A percentile compares a stretch with the other conserved stretches of the same genome.
Conservation (phyloP, 1,140 invertebrate genomes). For the Sminthurinus signatus region DNA sequence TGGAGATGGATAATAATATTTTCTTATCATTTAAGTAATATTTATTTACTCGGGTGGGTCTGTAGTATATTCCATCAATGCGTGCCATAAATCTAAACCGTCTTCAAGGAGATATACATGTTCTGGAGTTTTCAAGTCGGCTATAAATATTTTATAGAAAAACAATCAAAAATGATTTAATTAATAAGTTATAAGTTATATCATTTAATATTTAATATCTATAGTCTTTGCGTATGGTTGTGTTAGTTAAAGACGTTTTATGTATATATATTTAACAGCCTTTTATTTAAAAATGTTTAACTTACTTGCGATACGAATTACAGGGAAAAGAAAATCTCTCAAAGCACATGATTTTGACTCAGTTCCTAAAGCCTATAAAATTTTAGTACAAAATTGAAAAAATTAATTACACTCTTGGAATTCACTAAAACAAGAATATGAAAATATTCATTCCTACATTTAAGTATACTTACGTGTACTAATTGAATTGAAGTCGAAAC, state of each 20-base stretch:
- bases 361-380: slow-evolving; percentile 55
- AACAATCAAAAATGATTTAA: no score
- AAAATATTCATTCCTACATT: no score
- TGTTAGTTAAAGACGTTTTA: no score
- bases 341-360: slow-evolving; percentile 55
- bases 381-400: slow-evolving; percentile 3
- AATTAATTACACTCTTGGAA: background rate
- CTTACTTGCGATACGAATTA: slow-evolving; percentile 56
- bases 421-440: no score
- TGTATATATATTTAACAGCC: no score
- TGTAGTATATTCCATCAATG: slow-evolving; percentile 69
- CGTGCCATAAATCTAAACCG: slow-evolving; percentile 81
- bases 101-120: slow-evolving; percentile 59
- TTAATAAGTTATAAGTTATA: no score
- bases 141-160: no score
- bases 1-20: slow-evolving; percentile 1
- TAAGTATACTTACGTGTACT: slow-evolving; percentile 62
- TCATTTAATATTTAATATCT: no score
- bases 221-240: no score
- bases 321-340: slow-evolving; percentile 58
- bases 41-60: slow-evolving; percentile 40
- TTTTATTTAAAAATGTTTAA: no score
- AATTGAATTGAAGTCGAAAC: slow-evolving; percentile 76
- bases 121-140: slow-evolving; percentile 35
- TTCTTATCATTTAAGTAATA: background rate